These are phyloP conservation scores for Ditylenchus weischeri DNA, from an alignment of 2,888 invertebrate species.

Conservation along the genomic window DNA sequence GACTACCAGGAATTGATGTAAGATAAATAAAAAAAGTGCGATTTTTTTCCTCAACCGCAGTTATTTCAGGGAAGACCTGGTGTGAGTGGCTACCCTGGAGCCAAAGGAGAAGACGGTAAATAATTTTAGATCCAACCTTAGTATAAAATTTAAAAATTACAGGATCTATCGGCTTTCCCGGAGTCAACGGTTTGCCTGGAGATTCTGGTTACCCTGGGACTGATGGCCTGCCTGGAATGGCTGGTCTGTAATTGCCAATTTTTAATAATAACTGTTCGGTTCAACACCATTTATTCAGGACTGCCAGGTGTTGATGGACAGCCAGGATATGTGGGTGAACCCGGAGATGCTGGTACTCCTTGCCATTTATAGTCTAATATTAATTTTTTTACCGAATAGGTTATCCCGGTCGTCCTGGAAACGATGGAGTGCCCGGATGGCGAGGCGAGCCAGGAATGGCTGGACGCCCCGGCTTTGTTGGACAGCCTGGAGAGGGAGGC, in stretches of 20 bases:
- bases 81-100: conserved; percentile 33
- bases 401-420: conserved; percentile 47
- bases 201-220: conserved; percentile 60
- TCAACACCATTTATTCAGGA: conserved; percentile 26
- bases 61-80: conserved; percentile 40
- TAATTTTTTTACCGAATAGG: neutral
- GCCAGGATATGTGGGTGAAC: conserved; percentile 27
- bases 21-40: neutral
- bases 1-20: conserved; percentile 36
- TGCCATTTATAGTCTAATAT: neutral
- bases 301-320: conserved; percentile 43
- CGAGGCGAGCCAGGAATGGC: conserved; percentile 39
- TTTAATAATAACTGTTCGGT: neutral
- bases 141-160: neutral
- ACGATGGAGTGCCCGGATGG: conserved; percentile 47
- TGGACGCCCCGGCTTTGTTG: conserved; percentile 43
- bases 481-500: conserved; percentile 50
- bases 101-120: conserved; percentile 35
- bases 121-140: neutral
- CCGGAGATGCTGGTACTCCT: conserved; percentile 48
- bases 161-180: conserved; percentile 45
- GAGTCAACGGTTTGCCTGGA: conserved; percentile 64
- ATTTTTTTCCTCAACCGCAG: neutral
- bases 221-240: conserved; percentile 39
- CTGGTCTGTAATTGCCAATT: neutral